Percentiles rank a stretch among this genome's conserved stretches.
Conservation (phyloP, 2,113 vertebrate species). For the Gymnogyps californianus region DNA sequence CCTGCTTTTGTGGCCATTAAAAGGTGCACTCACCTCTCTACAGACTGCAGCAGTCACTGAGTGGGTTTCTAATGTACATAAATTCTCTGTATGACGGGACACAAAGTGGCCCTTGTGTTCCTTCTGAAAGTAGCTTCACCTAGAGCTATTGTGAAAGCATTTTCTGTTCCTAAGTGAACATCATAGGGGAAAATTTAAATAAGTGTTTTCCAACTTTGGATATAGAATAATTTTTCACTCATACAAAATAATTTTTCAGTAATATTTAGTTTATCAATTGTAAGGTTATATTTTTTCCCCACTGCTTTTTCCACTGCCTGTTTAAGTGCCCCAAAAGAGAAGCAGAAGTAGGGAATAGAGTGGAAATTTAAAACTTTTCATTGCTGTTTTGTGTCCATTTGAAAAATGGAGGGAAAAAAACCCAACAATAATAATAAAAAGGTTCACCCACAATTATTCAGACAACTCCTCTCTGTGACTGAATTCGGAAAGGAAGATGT, state of each 20-base stretch:
- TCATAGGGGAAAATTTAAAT: background rate
- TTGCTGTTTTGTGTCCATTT: background rate
- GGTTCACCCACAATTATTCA: background rate
- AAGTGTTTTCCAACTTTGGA: background rate
- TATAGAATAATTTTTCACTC: background rate
- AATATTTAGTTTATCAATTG: background rate
- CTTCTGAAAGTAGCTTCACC: background rate
- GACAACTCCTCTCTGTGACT: background rate
- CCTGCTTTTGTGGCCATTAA: background rate
- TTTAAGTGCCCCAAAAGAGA: background rate
- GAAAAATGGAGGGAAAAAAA: background rate
- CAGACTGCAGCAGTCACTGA: background rate
- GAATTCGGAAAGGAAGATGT: background rate
- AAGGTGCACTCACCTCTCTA: background rate
- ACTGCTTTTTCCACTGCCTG: background rate
- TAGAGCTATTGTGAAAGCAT: background rate
- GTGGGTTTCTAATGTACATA: background rate
- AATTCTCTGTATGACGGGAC: background rate
- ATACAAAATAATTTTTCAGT: background rate
- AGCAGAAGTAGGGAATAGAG: background rate
- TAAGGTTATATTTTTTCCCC: background rate
- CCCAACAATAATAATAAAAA: background rate
- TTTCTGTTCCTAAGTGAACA: background rate
- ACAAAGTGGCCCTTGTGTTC: background rate
- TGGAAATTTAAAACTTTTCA: background rate